These are phyloP conservation scores for Atlantisia rogersi DNA, from an alignment of 2,113 vertebrate species.

Conservation along the genomic window DNA sequence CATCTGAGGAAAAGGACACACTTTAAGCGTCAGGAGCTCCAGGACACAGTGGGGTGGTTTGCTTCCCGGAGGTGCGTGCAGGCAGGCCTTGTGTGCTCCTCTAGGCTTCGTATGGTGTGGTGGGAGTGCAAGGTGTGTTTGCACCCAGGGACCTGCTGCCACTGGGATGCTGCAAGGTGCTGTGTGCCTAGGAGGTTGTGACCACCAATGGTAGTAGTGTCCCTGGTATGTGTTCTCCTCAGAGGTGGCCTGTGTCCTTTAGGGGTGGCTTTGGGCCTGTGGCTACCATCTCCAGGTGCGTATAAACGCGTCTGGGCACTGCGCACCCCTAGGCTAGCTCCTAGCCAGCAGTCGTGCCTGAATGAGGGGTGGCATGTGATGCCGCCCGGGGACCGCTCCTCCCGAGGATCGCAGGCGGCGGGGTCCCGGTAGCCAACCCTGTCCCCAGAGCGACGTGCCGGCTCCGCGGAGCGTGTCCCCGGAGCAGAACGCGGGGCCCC, in stretches of 20 bases:
- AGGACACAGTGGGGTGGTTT: accelerated
- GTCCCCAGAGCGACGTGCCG: not conserved
- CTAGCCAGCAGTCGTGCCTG: accelerated
- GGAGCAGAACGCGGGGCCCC: no score
- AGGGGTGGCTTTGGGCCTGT: not conserved
- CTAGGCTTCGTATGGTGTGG: accelerated
- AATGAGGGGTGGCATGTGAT: accelerated
- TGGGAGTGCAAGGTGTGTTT: accelerated
- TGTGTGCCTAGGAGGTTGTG: not conserved
- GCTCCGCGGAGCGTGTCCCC: not conserved
- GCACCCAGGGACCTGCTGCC: not conserved
- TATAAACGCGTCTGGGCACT: accelerated
- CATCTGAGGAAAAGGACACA: not conserved
- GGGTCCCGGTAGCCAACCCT: not conserved
- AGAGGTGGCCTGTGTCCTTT: not conserved
- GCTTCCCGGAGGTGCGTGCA: accelerated
- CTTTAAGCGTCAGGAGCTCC: not conserved
- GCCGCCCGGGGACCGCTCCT: not conserved
- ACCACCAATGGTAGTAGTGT: accelerated
- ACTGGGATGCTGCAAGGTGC: not conserved
- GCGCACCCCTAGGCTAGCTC: not conserved
- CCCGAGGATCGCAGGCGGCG: no score
- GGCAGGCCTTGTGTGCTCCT: accelerated
- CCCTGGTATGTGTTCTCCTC: not conserved
- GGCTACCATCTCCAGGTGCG: not conserved